phyloP scores from a whole-genome alignment of 2,797 vertebrate genomes.

The Trachurus trachurus region DNA sequence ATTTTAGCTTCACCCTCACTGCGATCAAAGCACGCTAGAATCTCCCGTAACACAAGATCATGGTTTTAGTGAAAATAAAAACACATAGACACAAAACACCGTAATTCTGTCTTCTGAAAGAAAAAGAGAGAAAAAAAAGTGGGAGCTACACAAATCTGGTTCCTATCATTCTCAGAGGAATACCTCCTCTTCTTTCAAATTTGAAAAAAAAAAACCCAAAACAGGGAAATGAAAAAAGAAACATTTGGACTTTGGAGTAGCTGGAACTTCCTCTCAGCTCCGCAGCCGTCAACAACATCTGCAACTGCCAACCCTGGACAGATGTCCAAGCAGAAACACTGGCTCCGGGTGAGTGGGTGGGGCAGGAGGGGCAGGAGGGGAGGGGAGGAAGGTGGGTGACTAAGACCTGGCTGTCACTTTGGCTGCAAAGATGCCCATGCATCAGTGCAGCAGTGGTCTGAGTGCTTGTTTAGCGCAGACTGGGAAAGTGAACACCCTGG shows the following conservation, averaged over 20 bases:
- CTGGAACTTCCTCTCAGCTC: conserved; percentile 82
- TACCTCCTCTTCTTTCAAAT: conserved; percentile 62
- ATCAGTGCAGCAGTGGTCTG: conserved; percentile 19
- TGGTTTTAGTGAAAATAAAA: conserved; percentile 33
- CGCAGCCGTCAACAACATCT: conserved; percentile 85
- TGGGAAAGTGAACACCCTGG: conserved; percentile 51
- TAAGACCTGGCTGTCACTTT: conserved; percentile 44
- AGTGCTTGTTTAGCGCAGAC: conserved; percentile 49
- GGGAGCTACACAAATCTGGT: conserved; percentile 70
- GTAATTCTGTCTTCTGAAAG: conserved; percentile 6
- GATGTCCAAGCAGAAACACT: conserved; percentile 81
- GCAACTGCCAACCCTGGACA: conserved; percentile 80
- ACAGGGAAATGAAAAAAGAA: conserved; percentile 75
- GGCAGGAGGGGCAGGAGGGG: conserved; percentile 18
- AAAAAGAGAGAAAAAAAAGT: conserved; percentile 4
- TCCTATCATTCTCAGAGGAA: conserved; percentile 68
- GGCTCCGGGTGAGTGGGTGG: conserved; percentile 64
- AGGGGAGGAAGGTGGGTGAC: conserved; percentile 23
- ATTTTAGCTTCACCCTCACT: conserved; percentile 35
- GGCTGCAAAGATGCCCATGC: conserved; percentile 60
- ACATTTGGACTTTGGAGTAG: conserved; percentile 81
- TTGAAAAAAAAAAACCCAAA: conserved; percentile 46
- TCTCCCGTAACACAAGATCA: conserved; percentile 29
- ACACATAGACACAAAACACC: conserved; percentile 14
- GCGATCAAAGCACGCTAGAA: conserved; percentile 43